A percentile compares a stretch with the other conserved stretches of the same genome.
Evolutionary conservation across 1,140 invertebrate genomes (phyloP).

Genomic region (Daktulosphaira vitifoliae): DNA sequence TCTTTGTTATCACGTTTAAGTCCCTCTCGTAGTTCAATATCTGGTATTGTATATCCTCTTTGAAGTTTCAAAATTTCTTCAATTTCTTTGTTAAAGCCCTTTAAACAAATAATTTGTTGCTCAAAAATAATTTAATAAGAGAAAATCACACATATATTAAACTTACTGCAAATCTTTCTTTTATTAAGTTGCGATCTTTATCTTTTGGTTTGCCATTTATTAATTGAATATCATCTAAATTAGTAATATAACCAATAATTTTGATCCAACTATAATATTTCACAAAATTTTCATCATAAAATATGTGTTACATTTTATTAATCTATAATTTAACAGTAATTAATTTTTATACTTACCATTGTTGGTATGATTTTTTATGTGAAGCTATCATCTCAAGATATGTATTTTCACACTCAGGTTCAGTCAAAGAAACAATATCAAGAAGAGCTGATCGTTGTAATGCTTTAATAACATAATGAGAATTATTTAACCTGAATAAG

Average conservation of each 20-base stretch:
- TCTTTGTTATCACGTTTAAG: conserved; percentile 80
- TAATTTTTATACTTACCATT: conserved; percentile 51
- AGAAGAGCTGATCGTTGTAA: conserved; percentile 73
- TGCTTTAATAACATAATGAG: conserved; percentile 85
- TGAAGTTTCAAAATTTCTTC: conserved; percentile 79
- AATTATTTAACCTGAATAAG: conserved; percentile 84
- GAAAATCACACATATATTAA: not conserved
- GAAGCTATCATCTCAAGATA: conserved; percentile 74
- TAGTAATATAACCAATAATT: conserved; percentile 62
- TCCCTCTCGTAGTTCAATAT: conserved; percentile 71
- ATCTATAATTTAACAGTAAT: not conserved
- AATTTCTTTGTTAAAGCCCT: conserved; percentile 91
- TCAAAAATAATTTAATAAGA: too few relatives aligned
- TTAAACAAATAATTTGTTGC: too few relatives aligned
- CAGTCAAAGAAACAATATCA: conserved; percentile 65
- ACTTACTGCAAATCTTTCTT: conserved; percentile 84
- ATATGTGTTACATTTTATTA: not conserved
- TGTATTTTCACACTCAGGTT: conserved; percentile 72
- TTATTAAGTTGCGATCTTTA: conserved; percentile 81
- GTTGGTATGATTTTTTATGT: conserved; percentile 65
- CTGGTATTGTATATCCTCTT: conserved; percentile 85
- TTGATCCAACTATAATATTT: conserved; percentile 65
- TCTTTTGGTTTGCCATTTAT: conserved; percentile 68
- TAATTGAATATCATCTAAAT: conserved; percentile 55
- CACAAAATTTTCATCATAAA: conserved; percentile 21